These are phyloP conservation scores for Dioctria linearis DNA, from an alignment of 2,888 invertebrate genomes.

Conservation along the genomic window DNA sequence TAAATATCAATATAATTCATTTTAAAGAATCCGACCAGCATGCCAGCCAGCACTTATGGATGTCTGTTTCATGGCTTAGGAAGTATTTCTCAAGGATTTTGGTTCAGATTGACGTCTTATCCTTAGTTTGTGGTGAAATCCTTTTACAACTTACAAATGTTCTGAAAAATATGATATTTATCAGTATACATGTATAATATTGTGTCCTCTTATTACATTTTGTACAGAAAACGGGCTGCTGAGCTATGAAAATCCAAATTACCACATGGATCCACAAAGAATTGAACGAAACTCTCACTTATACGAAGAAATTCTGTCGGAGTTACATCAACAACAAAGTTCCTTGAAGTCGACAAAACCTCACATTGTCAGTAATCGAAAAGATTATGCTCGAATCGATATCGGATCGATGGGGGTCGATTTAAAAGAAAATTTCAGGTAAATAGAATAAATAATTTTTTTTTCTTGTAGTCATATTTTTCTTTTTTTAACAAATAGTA, in stretches of 20 bases:
- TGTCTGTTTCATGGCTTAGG: too few relatives aligned
- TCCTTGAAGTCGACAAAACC: constrained; percentile 69
- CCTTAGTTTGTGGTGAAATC: neutral
- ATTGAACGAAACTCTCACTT: constrained; percentile 80
- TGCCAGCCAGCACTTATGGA: too few relatives aligned
- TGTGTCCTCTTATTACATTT: constrained; percentile 15
- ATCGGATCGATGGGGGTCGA: constrained; percentile 82
- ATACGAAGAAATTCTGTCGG: constrained; percentile 73
- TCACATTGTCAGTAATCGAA: constrained; percentile 74
- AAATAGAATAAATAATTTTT: constrained; percentile 21
- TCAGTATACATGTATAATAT: constrained; percentile 13
- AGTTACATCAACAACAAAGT: constrained; percentile 61
- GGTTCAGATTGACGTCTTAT: neutral
- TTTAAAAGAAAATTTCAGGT: constrained; percentile 68
- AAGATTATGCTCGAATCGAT: constrained; percentile 79
- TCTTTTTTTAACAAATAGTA: constrained; percentile 15
- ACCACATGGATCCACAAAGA: constrained; percentile 86
- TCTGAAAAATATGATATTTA: constrained; percentile 40
- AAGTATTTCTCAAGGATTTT: neutral
- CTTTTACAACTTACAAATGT: neutral
- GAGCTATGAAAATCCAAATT: constrained; percentile 94
- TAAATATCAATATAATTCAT: too few relatives aligned
- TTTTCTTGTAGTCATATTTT: neutral
- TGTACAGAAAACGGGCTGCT: constrained; percentile 87
- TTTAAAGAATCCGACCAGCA: too few relatives aligned